Evolutionary conservation across 2,113 vertebrate genomes (phyloP).

Genomic region (Mystacornis crossleyi): DNA sequence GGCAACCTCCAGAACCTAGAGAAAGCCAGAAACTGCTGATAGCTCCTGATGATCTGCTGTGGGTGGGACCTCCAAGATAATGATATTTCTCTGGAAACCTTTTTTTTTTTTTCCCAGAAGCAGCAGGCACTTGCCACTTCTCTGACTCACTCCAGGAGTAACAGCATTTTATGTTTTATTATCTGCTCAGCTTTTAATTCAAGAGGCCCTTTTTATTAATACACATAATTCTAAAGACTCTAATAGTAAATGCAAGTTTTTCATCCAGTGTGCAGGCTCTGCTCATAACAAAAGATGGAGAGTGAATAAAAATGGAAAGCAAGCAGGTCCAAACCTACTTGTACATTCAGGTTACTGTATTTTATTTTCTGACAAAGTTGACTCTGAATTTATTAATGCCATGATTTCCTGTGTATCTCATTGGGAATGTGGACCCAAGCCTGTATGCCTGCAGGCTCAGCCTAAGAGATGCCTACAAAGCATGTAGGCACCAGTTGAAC

Average conservation of each 20-base stretch:
- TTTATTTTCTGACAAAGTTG: not conserved
- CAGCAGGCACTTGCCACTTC: not conserved
- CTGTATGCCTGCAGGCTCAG: not conserved
- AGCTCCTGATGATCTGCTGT: not conserved
- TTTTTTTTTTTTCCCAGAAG: not conserved
- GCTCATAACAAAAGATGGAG: not conserved
- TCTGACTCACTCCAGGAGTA: not conserved
- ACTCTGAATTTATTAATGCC: not conserved
- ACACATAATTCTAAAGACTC: not conserved
- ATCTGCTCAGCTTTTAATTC: not conserved
- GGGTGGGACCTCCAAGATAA: not conserved
- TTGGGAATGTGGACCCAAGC: not conserved
- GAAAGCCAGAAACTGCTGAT: not conserved
- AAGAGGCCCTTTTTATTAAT: not conserved
- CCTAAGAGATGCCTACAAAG: not conserved
- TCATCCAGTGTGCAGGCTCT: accelerated
- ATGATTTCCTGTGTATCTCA: not conserved
- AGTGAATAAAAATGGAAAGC: not conserved
- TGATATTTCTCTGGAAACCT: not conserved
- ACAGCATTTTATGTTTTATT: not conserved
- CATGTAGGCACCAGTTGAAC: not conserved
- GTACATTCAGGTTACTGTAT: accelerated
- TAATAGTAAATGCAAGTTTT: not conserved
- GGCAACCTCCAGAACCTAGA: not conserved
- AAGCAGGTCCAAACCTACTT: not conserved